A percentile compares a stretch with the other conserved stretches of the same genome.
These are phyloP conservation scores for Orchesellides sinensis DNA, from an alignment of 2,888 invertebrate species.

Conservation along the genomic window DNA sequence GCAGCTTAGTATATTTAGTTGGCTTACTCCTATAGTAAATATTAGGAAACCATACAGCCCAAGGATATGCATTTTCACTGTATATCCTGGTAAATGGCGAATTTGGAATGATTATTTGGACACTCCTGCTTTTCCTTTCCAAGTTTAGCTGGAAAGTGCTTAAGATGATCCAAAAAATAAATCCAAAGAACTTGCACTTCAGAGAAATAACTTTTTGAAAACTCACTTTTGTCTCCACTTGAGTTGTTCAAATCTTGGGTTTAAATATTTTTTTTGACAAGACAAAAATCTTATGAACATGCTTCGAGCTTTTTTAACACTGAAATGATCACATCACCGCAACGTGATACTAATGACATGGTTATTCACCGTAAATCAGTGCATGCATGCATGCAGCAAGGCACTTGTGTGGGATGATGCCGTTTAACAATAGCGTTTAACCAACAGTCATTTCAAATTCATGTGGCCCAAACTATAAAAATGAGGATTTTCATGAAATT, in stretches of 20 bases:
- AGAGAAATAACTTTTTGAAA: too few relatives aligned
- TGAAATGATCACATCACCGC: conserved; percentile 25
- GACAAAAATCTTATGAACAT: background rate
- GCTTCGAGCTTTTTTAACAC: conserved; percentile 9
- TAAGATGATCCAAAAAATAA: too few relatives aligned
- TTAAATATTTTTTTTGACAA: background rate
- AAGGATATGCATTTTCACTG: background rate
- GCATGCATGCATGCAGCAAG: conserved; percentile 8
- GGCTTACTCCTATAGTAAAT: conserved; percentile 4
- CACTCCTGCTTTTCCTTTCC: too few relatives aligned
- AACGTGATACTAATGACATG: conserved; percentile 49
- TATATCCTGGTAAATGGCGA: too few relatives aligned
- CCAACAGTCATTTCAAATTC: conserved; percentile 1
- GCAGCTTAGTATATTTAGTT: background rate
- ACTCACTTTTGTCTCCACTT: too few relatives aligned
- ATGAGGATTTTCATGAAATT: background rate
- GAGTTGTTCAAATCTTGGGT: too few relatives aligned
- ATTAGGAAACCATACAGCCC: background rate
- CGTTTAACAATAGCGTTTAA: conserved; percentile 35
- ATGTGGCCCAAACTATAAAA: background rate
- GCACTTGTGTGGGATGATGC: conserved; percentile 12
- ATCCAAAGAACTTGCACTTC: too few relatives aligned
- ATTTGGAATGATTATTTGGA: too few relatives aligned
- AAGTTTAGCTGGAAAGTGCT: too few relatives aligned
- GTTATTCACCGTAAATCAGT: conserved; percentile 43